Evolutionary conservation across 2,113 vertebrate genomes (phyloP).

Genomic region (Daubentonia madagascariensis): DNA sequence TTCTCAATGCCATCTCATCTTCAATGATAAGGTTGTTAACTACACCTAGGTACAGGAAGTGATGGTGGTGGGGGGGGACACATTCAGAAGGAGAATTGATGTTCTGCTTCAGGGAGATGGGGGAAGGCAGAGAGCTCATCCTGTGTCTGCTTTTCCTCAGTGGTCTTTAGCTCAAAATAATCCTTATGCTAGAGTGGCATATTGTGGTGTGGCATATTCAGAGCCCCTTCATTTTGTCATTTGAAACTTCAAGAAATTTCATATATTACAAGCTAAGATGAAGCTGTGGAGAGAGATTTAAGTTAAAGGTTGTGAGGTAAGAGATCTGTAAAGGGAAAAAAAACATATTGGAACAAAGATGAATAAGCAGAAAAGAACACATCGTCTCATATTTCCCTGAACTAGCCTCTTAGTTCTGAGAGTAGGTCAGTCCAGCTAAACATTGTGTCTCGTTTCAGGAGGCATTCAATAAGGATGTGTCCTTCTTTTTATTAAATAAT

Average conservation of each 20-base stretch:
- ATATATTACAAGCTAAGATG: neutral
- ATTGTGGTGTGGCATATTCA: neutral
- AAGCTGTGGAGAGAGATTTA: neutral
- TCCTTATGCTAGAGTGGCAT: neutral
- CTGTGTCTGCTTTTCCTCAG: neutral
- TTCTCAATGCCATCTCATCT: neutral
- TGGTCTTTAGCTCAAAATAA: neutral
- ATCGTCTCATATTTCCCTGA: neutral
- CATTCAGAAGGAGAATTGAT: neutral
- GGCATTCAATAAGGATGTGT: neutral
- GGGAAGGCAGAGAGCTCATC: neutral
- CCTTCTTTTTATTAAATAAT: neutral
- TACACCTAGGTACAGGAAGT: too few species aligned
- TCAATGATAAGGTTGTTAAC: neutral
- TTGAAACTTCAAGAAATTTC: neutral
- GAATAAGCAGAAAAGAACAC: neutral
- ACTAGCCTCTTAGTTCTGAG: neutral
- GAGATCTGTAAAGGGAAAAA: neutral
- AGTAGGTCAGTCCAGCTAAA: neutral
- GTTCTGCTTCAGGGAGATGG: neutral
- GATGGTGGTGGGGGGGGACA: too few species aligned
- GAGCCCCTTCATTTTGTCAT: neutral
- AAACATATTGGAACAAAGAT: neutral
- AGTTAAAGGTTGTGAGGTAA: neutral
- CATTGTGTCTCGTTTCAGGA: neutral